Evolutionary conservation across 2,888 invertebrate species (phyloP), one percentile per base, ranked within the genome.

Genomic region (Ennomos erosarius): DNA sequence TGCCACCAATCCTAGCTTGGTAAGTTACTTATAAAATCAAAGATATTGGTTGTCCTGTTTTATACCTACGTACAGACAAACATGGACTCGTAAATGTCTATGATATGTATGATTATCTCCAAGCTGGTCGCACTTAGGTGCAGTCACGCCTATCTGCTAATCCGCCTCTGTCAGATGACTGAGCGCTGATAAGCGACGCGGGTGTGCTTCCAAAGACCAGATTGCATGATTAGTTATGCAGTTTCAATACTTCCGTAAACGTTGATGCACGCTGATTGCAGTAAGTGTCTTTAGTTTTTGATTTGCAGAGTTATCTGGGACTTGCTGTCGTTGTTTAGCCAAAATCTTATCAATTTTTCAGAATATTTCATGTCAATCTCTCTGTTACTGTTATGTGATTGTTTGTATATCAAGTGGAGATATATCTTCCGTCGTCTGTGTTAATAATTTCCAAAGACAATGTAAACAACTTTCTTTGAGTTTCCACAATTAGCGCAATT

Each of bases 401-500:
- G n/a, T n/a, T n/a, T n/a, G n/a, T n/a, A n/a, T n/a, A n/a, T n/a
- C n/a, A n/a, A n/a, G 16, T 16, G 16, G 16, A 16, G 16, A 2
- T 26, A 4, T 26, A 26, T 26, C 34, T 55, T 12, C 10, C 10
- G 9, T 1, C 38, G 9, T 40, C 2, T 39, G 11, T 42, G 12
- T 34, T 38, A 10, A n/a, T 47, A 33, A 26, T 12, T 59, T 62
- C 59, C 62, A 60, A 36, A 54, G 33, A 60, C 57, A 62, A 58
- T 47, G 57, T 59, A 64, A 57, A 60, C 50, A 59, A 67, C 56
- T 65, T 64, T 56, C 61, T 45, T 55, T 46, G 43, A 73, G 81
- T 87, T 84, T 84, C 82, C 78, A 84, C 78, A 82, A 87, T 86
- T 87, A 88, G 76, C 74, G 78, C 77, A 79, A 82, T 82, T 81